Evolutionary conservation across 2,113 vertebrate species (phyloP).

Genomic region (Thamnophis sirtalis): DNA sequence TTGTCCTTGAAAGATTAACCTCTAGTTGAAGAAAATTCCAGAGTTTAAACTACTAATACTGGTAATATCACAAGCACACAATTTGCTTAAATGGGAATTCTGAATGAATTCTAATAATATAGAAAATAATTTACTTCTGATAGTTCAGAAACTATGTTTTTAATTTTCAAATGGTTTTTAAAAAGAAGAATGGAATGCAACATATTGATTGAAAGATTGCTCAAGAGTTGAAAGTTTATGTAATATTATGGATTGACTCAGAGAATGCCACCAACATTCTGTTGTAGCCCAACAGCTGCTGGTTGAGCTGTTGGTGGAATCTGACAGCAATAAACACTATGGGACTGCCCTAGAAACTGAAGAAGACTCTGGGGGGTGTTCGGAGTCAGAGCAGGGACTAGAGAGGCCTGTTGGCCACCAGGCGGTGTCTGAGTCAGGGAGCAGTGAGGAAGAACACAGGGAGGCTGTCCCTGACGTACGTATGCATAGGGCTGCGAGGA

Average conservation of each 20-base stretch:
- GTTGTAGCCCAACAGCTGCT: too few species aligned
- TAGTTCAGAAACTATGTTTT: slow-evolving; percentile 17
- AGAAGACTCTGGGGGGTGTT: too few species aligned
- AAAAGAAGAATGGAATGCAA: neutral
- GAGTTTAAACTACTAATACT: slow-evolving; percentile 38
- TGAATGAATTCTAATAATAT: slow-evolving; percentile 9
- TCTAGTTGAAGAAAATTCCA: slow-evolving; percentile 50
- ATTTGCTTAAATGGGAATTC: slow-evolving; percentile 42
- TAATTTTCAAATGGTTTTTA: slow-evolving; percentile 47
- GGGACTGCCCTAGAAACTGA: too few species aligned
- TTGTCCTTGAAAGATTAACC: slow-evolving; percentile 59
- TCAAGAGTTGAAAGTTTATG: neutral
- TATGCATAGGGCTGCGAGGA: too few species aligned
- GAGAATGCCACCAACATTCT: neutral
- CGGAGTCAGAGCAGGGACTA: too few species aligned
- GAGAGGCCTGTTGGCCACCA: too few species aligned
- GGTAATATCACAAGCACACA: slow-evolving; percentile 28
- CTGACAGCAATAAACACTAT: too few species aligned
- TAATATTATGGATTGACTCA: neutral
- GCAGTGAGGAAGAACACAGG: too few species aligned
- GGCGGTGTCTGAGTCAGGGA: too few species aligned
- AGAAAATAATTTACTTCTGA: neutral
- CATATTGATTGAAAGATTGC: slow-evolving; percentile 20
- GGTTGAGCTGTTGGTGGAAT: too few species aligned
- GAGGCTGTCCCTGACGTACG: too few species aligned